Base-by-base conservation (phyloP, 2,797 vertebrate species). In the Anguilla obscura region DNA sequence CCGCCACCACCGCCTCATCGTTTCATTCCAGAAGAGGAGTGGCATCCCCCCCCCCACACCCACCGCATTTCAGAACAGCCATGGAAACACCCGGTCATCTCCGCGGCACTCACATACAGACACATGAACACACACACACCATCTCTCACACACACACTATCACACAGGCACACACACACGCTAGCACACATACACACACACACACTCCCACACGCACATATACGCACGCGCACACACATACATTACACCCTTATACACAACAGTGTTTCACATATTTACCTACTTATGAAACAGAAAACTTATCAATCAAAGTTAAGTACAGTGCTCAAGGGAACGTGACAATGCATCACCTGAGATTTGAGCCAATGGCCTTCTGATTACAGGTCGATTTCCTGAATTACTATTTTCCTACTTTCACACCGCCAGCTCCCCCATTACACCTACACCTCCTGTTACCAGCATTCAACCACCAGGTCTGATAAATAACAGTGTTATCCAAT, bases 41-140 rank as follows among this genome's bases (percentile, higher is more conserved):
- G 79, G 40, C 79, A 82, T n/a, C 79, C 40, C 40, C 12, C 66
- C 66, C 66, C 66, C 60, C 3, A 5, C 40, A 45, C 40, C 40
- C 40, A 45, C 40, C 40, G 40, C 40, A 45, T 45, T 50, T 8
- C 79, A 82, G 79, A 50, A 50, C n/a, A 82, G 45, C 40, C 79
- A 82, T n/a, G 79, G 79, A 45, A 82, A 82, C 79, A 9, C 79
- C 45, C 79, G 33, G 36, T 76, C 71, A 76, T 18, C 33, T 33
- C 14, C 71, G 3, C 16, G 40, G 10, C 79, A 21, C 79, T 21
- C 18, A 50, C 7, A 82, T n/a, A 24, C 18, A 74, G 6, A 69
- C 24, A 27, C 63, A 66, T 24, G n/a, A 1, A 27, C 24, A 69
- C 71, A 12, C 71, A 12, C 30, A 24, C 24, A 16, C 63, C n/a